Evolutionary conservation across 2,797 vertebrate genomes (phyloP), one percentile per base, ranked within the genome.

Genomic region (Ctenochaetus hawaiiensis): DNA sequence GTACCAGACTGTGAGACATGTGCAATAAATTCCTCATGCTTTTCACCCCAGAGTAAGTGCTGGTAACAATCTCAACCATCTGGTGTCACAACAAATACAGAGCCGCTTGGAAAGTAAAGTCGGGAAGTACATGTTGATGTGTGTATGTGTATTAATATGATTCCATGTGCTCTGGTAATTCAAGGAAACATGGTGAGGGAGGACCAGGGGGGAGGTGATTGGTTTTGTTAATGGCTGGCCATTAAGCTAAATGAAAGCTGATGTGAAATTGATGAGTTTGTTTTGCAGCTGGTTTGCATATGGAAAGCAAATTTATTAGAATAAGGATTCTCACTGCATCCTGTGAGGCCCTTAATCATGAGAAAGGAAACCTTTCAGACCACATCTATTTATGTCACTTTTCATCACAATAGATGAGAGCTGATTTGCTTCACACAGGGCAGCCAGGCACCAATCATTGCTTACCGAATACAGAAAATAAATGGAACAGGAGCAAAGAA

Each of bases 181-280:
- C 18, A 63, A 57, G 72, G 49, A 64, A 85, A 65, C 74, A 70
- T 61, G 5, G 41, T 2, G 8, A 78, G 57, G 63, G 72, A 58
- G 67, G 53, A 67, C 30, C 72, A 60, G 63, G 54, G 83, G 86
- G 65, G 72, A 77, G 79, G 64, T 18, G 72, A 83, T 81, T 81
- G 90, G 82, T 76, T 84, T 86, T 77, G 75, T 83, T 92, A 92
- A 92, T 91, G 86, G 83, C 68, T 61, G 76, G 43, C 84, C 88
- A 92, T 93, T 92, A 93, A 85, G 86, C 80, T 68, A 86, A 89
- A 92, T 88, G 77, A 90, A 87, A 88, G 86, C 87, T 91, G 90
- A 91, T 91, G 89, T 79, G 82, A 89, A 90, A 90, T 89, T 91
- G 89, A 91, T 91, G 88, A 89, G 90, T 90, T 89, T 91, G 88